These are phyloP conservation scores for Montipora sp. DNA, from an alignment of 64 coral and sea anemone species.

Conservation along the genomic window DNA sequence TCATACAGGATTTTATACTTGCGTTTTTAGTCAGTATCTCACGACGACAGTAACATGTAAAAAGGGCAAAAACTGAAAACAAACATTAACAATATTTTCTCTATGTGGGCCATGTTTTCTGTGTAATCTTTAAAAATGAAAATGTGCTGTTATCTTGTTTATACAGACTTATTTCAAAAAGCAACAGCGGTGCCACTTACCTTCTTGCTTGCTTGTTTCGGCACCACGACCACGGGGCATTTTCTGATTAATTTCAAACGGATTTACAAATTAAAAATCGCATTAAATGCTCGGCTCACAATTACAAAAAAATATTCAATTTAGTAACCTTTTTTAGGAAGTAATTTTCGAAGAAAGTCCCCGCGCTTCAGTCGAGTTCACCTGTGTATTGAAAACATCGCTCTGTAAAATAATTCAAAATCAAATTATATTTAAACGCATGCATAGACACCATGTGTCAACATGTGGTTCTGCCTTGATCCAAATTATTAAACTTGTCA, in stretches of 20 bases:
- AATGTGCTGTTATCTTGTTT: background rate
- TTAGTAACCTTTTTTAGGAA: no score
- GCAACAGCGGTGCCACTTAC: background rate
- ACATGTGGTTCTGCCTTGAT: background rate
- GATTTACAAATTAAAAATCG: background rate
- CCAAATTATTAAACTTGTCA: background rate
- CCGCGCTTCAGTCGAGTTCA: background rate
- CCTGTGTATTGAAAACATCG: background rate
- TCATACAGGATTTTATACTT: no score
- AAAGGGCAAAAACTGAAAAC: no score
- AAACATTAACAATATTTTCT: no score
- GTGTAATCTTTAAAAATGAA: background rate
- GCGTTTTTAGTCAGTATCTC: no score
- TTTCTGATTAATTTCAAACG: background rate
- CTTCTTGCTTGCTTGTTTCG: background rate
- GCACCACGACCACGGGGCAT: background rate
- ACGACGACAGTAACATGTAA: no score
- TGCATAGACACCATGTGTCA: background rate
- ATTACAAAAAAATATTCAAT: background rate
- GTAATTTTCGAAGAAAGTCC: background rate
- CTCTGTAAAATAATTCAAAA: background rate
- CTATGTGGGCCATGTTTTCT: background rate
- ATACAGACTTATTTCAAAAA: background rate
- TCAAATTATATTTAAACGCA: background rate
- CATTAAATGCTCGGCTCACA: background rate